Conservation (phyloP, 2,113 vertebrate species). For the Neoarius graeffei region DNA sequence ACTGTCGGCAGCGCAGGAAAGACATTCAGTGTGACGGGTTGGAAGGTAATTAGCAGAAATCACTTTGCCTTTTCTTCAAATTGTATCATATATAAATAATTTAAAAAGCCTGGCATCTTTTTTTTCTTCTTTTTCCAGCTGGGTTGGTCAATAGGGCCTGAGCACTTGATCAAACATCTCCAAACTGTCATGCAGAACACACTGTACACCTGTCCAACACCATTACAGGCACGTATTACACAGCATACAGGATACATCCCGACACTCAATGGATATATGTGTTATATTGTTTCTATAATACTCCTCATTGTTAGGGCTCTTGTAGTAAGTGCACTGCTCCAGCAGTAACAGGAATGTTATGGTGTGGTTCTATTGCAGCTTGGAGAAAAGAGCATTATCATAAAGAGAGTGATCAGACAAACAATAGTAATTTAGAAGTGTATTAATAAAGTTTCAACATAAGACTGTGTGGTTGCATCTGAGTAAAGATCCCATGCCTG, state of each 20-base stretch:
- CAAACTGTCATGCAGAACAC: constrained; percentile 93
- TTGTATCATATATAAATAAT: neutral
- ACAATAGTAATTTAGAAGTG: neutral
- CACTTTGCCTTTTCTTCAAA: neutral
- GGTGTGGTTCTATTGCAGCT: neutral
- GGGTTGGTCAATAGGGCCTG: constrained; percentile 92
- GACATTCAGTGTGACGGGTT: constrained; percentile 93
- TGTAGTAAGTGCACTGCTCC: neutral
- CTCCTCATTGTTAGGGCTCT: neutral
- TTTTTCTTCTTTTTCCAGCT: constrained; percentile 73
- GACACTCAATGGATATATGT: neutral
- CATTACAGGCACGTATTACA: constrained; percentile 79
- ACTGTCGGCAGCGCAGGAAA: constrained; percentile 94
- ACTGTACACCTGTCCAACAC: constrained; percentile 88
- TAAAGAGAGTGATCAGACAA: neutral
- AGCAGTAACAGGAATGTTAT: neutral
- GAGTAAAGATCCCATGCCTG: too few species aligned
- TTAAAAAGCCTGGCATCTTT: neutral
- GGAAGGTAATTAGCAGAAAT: constrained; percentile 80
- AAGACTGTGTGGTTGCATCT: neutral
- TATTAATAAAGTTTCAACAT: neutral
- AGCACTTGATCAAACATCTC: constrained; percentile 87
- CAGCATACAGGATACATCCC: neutral
- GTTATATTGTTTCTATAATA: neutral
- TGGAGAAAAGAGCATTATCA: neutral